Evolutionary conservation across 1,140 invertebrate genomes (phyloP), one percentile per base, ranked within the genome.

Genomic region (Neotoxoptera formosana): DNA sequence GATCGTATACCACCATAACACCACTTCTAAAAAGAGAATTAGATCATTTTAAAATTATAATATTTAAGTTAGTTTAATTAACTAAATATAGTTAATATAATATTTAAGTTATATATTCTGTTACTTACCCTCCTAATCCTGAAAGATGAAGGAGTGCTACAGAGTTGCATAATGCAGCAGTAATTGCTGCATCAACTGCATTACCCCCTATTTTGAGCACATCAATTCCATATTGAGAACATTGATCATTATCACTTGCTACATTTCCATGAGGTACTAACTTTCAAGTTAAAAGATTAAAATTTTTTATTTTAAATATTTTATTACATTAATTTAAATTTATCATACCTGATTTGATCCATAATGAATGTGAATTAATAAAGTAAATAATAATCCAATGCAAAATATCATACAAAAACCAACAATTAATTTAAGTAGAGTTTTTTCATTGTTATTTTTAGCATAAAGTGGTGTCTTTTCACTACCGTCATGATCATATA

Each of bases 181-280:
- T 96, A 93, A 96, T 95, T 48, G 97, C 96, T 90, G 97, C 97
- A 95, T 97, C 97, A 6, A 97, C 95, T 48, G 97, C 96, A 95
- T 97, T 97, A 17, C 97, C 97, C 86, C 96, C 97, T 94, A 96
- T 95, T 94, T 96, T 96, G 93, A 97, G 95, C 94, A 96, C 96
- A 94, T 96, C 95, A 9, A 96, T 96, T 53, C 97, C 97, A 94
- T 97, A 96, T 94, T 96, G 95, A 51, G 97, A 97, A 95, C 97
- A 98, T 94, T 96, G 96, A 94, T 96, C 95, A 94, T 96, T 96
- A 94, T 97, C 97, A 60, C 97, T 96, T 9, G 97, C 97, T 89
- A 98, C 97, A 94, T 97, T 97, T 81, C 97, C 97, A 96, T 97
- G 97, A 23, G 96, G 96, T 91, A 96, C 96, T 94, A 97, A 96